Evolutionary conservation across 53 echinoderm and acorn worm genomes (phyloP).

Genomic region (Mesocentrotus franciscanus): DNA sequence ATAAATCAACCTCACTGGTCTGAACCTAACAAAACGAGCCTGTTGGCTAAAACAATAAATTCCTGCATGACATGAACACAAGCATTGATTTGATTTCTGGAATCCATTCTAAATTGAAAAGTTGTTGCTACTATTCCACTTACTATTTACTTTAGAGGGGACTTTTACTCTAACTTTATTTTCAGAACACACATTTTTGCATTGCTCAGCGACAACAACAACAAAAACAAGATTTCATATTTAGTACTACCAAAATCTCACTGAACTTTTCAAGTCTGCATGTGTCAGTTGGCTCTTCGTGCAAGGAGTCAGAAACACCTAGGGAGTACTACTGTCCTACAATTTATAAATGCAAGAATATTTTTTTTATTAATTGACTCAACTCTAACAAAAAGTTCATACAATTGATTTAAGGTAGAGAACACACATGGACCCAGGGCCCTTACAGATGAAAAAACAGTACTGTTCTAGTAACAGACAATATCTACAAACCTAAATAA

Average conservation of each 20-base stretch:
- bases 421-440: constrained; percentile 10
- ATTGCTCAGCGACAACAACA: not conserved
- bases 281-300: not conserved
- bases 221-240: not conserved
- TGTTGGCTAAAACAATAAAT: not conserved
- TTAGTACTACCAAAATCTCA: not conserved
- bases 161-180: not conserved
- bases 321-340: not conserved
- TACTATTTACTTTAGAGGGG: not conserved
- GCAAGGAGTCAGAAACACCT: not conserved
- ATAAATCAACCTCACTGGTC: not conserved
- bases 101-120: not conserved
- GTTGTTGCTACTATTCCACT: not conserved
- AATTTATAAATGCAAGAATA: not conserved
- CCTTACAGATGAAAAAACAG: constrained; percentile 37
- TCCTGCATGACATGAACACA: not conserved
- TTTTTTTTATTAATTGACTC: not conserved
- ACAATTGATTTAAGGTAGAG: not conserved
- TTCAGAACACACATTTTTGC: not conserved
- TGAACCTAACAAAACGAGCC: not conserved
- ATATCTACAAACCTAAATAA: constrained; percentile 47
- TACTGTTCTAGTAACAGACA: constrained; percentile 67
- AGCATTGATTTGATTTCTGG: not conserved
- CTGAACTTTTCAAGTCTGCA: not conserved
- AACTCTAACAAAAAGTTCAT: not conserved